A percentile compares a stretch with the other conserved stretches of the same genome.
Conservation (phyloP, 2,888 invertebrate genomes). For the Synanthedon tipuliformis region DNA sequence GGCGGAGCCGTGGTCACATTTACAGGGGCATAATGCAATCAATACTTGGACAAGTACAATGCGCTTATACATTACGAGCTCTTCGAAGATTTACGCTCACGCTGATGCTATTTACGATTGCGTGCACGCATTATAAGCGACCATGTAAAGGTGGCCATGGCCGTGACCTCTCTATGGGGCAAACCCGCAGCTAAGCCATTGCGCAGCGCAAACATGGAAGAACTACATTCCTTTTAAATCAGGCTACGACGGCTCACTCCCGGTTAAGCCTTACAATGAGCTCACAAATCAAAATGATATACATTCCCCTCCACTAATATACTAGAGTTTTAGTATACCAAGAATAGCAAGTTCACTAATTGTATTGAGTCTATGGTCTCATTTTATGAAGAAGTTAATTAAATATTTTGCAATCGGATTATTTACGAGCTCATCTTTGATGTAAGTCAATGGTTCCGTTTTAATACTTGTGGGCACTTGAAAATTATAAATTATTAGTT, state of each 20-base stretch:
- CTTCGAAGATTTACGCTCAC: slow-evolving; percentile 39
- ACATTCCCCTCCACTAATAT: not conserved
- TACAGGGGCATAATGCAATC: slow-evolving; percentile 37
- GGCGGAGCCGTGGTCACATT: slow-evolving; percentile 29
- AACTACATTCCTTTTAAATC: not conserved
- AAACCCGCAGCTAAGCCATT: not conserved
- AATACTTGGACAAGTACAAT: slow-evolving; percentile 45
- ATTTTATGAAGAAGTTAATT: not conserved
- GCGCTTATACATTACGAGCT: slow-evolving; percentile 42
- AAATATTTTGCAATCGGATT: slow-evolving; percentile 25
- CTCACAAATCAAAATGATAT: not conserved
- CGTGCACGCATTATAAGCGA: slow-evolving; percentile 35
- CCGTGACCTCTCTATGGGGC: slow-evolving; percentile 24
- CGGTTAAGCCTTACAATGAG: not conserved
- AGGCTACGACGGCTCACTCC: not conserved
- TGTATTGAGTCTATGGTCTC: too few relatives aligned
- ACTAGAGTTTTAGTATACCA: not conserved
- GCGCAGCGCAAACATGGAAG: slow-evolving; percentile 7
- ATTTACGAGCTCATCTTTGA: slow-evolving; percentile 30
- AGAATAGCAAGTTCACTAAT: too few relatives aligned
- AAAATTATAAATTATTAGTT: slow-evolving; percentile 38
- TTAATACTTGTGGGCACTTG: slow-evolving; percentile 26
- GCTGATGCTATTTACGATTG: slow-evolving; percentile 46
- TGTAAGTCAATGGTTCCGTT: slow-evolving; percentile 7
- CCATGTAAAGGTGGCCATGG: slow-evolving; percentile 29